Evolutionary conservation across 2,797 vertebrate genomes (phyloP).

Genomic region (Anableps anableps): DNA sequence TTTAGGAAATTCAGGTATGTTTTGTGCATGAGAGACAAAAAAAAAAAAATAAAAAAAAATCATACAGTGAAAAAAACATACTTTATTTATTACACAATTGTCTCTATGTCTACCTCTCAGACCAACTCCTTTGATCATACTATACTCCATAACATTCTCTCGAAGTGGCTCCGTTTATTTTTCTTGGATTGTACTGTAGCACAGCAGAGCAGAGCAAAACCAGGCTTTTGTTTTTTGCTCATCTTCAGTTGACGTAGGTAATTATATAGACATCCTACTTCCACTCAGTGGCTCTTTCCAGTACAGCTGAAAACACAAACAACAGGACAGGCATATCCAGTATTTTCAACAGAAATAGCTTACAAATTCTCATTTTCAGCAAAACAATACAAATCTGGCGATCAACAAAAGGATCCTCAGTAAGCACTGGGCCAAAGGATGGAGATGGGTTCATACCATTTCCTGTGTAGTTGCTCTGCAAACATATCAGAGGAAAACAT

Average conservation of each 20-base stretch:
- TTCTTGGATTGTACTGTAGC: neutral
- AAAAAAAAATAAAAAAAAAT: neutral
- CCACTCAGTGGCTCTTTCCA: slow-evolving; percentile 84
- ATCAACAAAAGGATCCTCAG: slow-evolving; percentile 78
- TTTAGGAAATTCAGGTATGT: neutral
- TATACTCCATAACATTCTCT: neutral
- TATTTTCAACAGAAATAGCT: slow-evolving; percentile 14
- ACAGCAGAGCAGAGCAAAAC: slow-evolving; percentile 3
- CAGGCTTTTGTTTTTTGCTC: slow-evolving; percentile 19
- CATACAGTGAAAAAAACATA: neutral
- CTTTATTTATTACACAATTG: slow-evolving; percentile 22
- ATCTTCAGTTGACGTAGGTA: slow-evolving; percentile 71
- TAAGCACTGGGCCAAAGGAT: slow-evolving; percentile 86
- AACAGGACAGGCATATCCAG: neutral
- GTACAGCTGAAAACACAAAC: slow-evolving; percentile 79
- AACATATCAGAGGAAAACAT: slow-evolving; percentile 47
- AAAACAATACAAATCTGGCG: slow-evolving; percentile 75
- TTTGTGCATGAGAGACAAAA: slow-evolving; percentile 4
- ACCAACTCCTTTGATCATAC: slow-evolving; percentile 15
- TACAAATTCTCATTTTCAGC: neutral
- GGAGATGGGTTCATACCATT: slow-evolving; percentile 88
- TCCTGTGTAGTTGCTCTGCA: slow-evolving; percentile 88
- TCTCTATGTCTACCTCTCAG: neutral
- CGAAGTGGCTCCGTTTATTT: slow-evolving; percentile 1
- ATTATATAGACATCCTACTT: slow-evolving; percentile 83